Evolutionary conservation across 1,140 invertebrate species (phyloP), one percentile per base, ranked within the genome.

Genomic region (Ceratosolen fusciceps): DNA sequence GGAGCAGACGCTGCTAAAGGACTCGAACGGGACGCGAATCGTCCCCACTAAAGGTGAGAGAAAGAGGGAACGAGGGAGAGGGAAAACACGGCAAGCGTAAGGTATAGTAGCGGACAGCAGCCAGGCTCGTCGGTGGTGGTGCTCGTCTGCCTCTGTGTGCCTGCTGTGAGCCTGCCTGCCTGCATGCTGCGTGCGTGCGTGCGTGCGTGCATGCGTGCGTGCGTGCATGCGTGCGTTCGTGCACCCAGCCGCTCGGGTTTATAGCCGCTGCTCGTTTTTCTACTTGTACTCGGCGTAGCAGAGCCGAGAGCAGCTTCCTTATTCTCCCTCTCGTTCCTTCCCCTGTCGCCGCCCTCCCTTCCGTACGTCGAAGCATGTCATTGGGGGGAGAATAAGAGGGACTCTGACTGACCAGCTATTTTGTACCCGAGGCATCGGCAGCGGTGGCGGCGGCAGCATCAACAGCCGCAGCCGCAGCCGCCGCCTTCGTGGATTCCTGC

Each of bases 1-100:
- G 67, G 88, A 90, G 74, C 88, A 90, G 56, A 90, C 87, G 4
- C 85, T 90, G 16, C 79, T 90, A 1, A 88, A 88, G 80, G 87
- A 89, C 43, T 84, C 86, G 0, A 89, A 89, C 72, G 88, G 86
- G 24, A 84, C 85, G 75, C 83, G 86, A 47, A 86, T 89, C 29
- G 74, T 89, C 8, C 82, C 82, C 72, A 65, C 83, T 0, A 90
- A 89, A 84, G 88, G 89, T 89, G 86, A 77, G 77, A 39, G 72
- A 34, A 71, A 19, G 12, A 0, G 49, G 21, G n/a, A n/a, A n/a
- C n/a, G n/a, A n/a, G n/a, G n/a, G n/a, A n/a, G n/a, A n/a, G n/a
- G n/a, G n/a, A n/a, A n/a, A n/a, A n/a, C n/a, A n/a, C n/a, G n/a
- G n/a, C n/a, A n/a, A n/a, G n/a, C n/a, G n/a, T n/a, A n/a, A n/a